Evolutionary conservation across 2,797 vertebrate species (phyloP).

Genomic region (Alcedo atthis): DNA sequence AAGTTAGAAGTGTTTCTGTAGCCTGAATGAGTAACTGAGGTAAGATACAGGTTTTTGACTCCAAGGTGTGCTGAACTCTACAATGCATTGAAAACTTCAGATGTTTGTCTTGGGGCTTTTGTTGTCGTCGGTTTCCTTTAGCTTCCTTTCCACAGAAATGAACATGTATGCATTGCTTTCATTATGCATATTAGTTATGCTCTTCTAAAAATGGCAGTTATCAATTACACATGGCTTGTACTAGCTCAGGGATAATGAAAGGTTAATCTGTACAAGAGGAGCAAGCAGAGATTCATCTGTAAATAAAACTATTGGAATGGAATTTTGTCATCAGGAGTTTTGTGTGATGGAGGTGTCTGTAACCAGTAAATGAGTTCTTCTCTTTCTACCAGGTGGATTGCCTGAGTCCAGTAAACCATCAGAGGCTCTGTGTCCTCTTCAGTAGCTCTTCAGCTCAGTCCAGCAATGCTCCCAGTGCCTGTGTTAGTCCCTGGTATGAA

Average conservation of each 20-base stretch:
- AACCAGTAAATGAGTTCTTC: background rate
- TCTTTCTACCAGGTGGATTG: conserved; percentile 89
- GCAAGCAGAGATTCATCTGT: background rate
- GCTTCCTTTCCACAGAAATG: background rate
- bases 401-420: conserved; percentile 91
- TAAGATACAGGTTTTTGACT: background rate
- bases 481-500: conserved; percentile 95
- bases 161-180: accelerated
- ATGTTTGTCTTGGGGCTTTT: background rate
- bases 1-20: background rate
- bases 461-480: conserved; percentile 95
- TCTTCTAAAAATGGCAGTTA: background rate
- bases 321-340: background rate
- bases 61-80: background rate
- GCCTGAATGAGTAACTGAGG: background rate
- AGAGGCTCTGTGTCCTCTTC: conserved; percentile 96
- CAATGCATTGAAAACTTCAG: background rate
- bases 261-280: background rate
- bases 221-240: background rate
- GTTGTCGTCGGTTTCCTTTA: background rate
- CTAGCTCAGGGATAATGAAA: background rate
- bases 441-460: conserved; percentile 96
- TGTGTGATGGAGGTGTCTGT: background rate
- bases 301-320: background rate
- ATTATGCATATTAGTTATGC: background rate